Base-by-base conservation (phyloP, 2,888 invertebrate species). In the Drosophila algonquin region DNA sequence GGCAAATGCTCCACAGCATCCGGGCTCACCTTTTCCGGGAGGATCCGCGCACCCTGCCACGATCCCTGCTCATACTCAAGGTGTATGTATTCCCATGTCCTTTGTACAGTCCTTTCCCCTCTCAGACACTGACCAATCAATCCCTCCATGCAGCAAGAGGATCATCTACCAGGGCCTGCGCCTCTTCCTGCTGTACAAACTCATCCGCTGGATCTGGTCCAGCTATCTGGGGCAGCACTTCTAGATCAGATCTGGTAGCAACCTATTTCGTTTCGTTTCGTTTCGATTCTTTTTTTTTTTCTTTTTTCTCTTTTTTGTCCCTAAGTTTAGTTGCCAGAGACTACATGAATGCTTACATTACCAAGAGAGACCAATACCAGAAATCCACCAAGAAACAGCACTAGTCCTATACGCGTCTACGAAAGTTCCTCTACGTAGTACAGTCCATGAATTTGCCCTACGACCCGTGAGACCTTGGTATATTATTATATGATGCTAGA, bases 21-120 rank as follows among this genome's bases (percentile, higher is more conserved):
- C 77, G 90, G 0, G 60, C 74, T 10, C 68, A 88, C 35, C 50
- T 85, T n/a, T 62, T 89, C 0, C 76, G 79, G 9, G 90, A 90
- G 67, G 71, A 89, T 53, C 80, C 78, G 0, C 59, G 55, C 2
- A 81, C 86, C 0, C 14, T 90, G 30, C 10, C 6, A 0, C 75
- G 54, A 3, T 72, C 89, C 0, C 73, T 67, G 56, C 32, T n/a
- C 3, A 60, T 90, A 8, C 18, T 80, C 1, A 57, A 54, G 55
- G 46, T 77, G 90, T 90, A 73, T 75, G 89, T 9, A 8, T 30
- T 4, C 9, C 10, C 24, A 24, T 8, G 12, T 18, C 6, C 1
- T 3, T 6, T 10, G 3, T 0, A 9, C 32, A 21, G 21, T 21
- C 3, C 32, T 10, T 3, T 3, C 12, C 12, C 35, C 12, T 5